phyloP scores from a whole-genome alignment of 2,888 invertebrate genomes.

The Ganaspis brasiliensis region DNA sequence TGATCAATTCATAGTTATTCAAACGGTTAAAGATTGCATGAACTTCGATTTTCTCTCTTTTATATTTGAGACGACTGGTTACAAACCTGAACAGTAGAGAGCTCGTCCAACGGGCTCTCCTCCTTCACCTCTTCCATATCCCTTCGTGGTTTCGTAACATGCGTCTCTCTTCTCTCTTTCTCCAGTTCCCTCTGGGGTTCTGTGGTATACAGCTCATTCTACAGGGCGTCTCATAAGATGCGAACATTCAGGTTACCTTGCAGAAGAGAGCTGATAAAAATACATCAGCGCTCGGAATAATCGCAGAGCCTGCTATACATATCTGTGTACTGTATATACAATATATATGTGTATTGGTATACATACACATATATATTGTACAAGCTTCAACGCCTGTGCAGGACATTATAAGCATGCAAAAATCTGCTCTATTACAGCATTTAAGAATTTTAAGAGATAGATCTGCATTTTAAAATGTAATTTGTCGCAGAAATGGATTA shows the following conservation, averaged over 20 bases:
- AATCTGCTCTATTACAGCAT: conserved; percentile 12
- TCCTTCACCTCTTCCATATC: conserved; percentile 56
- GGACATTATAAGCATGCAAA: conserved; percentile 26
- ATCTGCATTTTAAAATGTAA: conserved; percentile 7
- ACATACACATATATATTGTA: conserved; percentile 5
- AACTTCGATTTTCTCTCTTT: conserved; percentile 11
- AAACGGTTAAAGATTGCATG: conserved; percentile 27
- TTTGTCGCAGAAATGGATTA: not conserved
- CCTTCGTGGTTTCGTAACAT: conserved; percentile 74
- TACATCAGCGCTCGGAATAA: conserved; percentile 75
- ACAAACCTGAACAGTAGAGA: conserved; percentile 62
- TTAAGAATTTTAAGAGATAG: conserved; percentile 4
- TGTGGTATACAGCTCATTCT: conserved; percentile 34
- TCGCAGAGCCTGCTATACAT: conserved; percentile 68
- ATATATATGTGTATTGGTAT: conserved; percentile 7
- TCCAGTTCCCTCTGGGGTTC: conserved; percentile 34
- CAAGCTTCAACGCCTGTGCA: conserved; percentile 10
- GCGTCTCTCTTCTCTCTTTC: conserved; percentile 59
- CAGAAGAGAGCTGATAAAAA: conserved; percentile 67
- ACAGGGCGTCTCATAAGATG: conserved; percentile 55
- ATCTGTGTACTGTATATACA: conserved; percentile 58
- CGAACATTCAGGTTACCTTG: conserved; percentile 56
- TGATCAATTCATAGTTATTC: not conserved
- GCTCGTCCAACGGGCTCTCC: conserved; percentile 70
- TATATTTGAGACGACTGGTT: conserved; percentile 35